Evolutionary conservation across 1,140 invertebrate genomes (phyloP), one percentile per base, ranked within the genome.

Genomic region (Heliconius melpomene): DNA sequence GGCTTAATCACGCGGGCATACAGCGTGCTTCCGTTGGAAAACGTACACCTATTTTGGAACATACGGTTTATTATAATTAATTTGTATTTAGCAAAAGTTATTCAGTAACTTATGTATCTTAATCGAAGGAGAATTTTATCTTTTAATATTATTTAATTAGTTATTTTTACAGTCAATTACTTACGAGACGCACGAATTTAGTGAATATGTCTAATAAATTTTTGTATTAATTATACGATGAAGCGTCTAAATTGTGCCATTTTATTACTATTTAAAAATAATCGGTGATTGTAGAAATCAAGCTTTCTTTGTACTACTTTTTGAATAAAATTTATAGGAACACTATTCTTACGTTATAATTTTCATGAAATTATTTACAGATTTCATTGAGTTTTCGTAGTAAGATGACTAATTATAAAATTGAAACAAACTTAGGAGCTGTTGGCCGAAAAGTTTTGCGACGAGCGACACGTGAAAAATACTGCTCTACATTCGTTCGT

Each of bases 1-100:
- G 84, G 85, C 85, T 92, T 89, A 90, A 92, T 93, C 86, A 84
- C 73, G 83, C 86, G 84, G 78, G 80, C 86, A 84, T 84, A 84
- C 84, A 88, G 86, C 81, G 83, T 80, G 87, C 88, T 89, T 94
- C 91, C 91, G 90, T 83, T 87, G 89, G 83, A 86, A 90, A 90
- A 80, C 46, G 70, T 73, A 78, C 82, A 72, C 79, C 81, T 77
- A 79, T 79, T 79, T 82, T 81, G 83, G 82, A 46, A 50, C 74
- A 74, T 26, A 29, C 36, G n/a, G 38, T 16, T 52, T n/a, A 50
- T 72, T 38, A 72, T 38, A 38, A 11, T 72, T 40, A 16, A 11
- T 66, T 66, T 66, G 13, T 16, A 16, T 66, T 0, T 18, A 26
- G 2, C 11, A 29, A 66, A 26, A 29, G 2, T n/a, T n/a, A 23